Evolutionary conservation across 2,113 vertebrate species (phyloP), one percentile per base, ranked within the genome.

Genomic region (Urocolius indicus): DNA sequence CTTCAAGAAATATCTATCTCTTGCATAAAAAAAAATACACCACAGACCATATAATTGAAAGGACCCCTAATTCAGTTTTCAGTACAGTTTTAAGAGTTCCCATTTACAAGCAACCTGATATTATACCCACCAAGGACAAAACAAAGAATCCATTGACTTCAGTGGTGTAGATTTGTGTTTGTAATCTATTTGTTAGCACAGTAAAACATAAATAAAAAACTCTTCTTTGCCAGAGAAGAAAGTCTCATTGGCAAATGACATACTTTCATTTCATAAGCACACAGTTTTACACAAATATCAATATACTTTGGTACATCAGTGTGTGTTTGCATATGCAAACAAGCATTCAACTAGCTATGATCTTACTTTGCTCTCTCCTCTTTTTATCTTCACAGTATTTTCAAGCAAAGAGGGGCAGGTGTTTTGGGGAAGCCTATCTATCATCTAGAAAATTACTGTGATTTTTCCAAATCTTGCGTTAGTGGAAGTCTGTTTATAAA

Each of bases 301-400:
- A 82, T 30, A 92, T 16, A 92, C 69, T 81, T 62, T 29, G 52
- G 73, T 91, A 96, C 93, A 87, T 91, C 68, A 45, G 17, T 22
- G 32, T 30, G n/a, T 82, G 82, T 88, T 92, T 96, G 65, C 57
- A 76, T 86, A 89, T 84, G 85, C 85, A 94, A 90, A 96, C 71
- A 45, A 80, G 29, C 74, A 65, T 79, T 32, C 63, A 87, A 57
- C 34, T 30, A 69, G 48, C 71, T 63, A 46, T 54, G 79, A 86
- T 88, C 73, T 89, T 80, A 30, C 26, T 29, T 34, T 66, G 54
- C 72, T 83, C 67, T 66, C 54, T 46, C 32, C 16, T 73, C 68
- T 79, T 92, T 92, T 78, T 11, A 78, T 63, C 87, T 71, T 57
- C 48, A 55, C 15, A 23, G 6, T 36, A 74, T 61, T 90, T 90